Base-by-base conservation (phyloP, 1,140 invertebrate genomes). In the Rhyacophila brunnea region DNA sequence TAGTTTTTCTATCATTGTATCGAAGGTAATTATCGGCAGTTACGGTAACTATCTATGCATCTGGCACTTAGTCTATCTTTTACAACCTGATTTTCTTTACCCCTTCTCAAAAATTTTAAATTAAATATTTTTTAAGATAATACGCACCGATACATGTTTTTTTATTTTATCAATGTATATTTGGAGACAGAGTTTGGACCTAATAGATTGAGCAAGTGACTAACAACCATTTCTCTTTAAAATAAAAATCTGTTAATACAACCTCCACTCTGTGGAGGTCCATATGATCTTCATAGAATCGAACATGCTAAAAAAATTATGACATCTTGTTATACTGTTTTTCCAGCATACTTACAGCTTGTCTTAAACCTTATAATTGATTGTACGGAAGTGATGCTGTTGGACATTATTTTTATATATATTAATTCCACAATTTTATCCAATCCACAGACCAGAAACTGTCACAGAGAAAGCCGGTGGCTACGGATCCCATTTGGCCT, bases 391-490 rank as follows among this genome's bases (percentile, higher is more conserved):
- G 6, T 35, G 34, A 35, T 7, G 6, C 11, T 15, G 15, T 40
- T 40, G 9, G 3, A 40, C 11, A 40, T 40, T n/a, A n/a, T 7
- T 6, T 40, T 40, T 40, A 4, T n/a, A 40, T 40, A 40, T 40
- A n/a, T 40, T 40, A 3, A 40, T n/a, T 40, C 1, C 10, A 18
- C 11, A 11, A 46, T 44, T 14, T 52, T 66, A 45, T 28, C 13
- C 42, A 54, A 38, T 38, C 46, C 46, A 50, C 70, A 81, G 87
- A 55, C 59, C 73, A 15, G 88, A 93, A 62, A 87, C 79, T 15
- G 75, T 82, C 18, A 72, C 83, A 28, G 94, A 97, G 69, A 83
- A 85, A 63, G 95, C 93, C 14, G 95, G 94, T 38, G 96, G 96
- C 2, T 98, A 91, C 72, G 82, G 85, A 23, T 81, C 90, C 1